phyloP scores from a whole-genome alignment of 1,140 invertebrate genomes.

The Temnothorax curvispinosus region DNA sequence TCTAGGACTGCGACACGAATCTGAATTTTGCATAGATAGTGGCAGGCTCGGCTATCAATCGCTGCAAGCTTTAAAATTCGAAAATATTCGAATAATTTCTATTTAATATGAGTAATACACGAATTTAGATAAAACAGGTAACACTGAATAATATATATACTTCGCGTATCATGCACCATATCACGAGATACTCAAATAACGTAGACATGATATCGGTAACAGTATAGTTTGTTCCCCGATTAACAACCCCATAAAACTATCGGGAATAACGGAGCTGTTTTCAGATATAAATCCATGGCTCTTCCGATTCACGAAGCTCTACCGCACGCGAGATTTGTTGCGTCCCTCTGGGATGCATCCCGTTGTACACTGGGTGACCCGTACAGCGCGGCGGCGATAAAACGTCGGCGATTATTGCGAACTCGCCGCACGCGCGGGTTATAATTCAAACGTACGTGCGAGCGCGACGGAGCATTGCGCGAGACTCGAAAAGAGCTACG shows the following conservation, averaged over 20 bases:
- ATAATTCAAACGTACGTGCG: conserved; percentile 48
- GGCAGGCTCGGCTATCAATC: too few relatives aligned
- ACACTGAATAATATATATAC: not conserved
- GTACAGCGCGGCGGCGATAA: conserved; percentile 15
- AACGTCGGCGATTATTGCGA: conserved; percentile 41
- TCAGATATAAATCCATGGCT: conserved; percentile 12
- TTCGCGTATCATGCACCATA: not conserved
- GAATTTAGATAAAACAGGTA: not conserved
- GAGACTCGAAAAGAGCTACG: not conserved
- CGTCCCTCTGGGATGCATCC: conserved; percentile 1
- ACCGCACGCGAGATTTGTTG: conserved; percentile 1
- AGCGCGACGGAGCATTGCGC: not conserved
- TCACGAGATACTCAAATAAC: not conserved
- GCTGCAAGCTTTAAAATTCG: not conserved
- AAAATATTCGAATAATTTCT: conserved; percentile 15
- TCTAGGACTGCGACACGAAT: not conserved
- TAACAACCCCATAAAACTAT: conserved; percentile 12
- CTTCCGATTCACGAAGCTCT: not conserved
- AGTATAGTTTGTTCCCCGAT: not conserved
- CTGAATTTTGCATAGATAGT: not conserved
- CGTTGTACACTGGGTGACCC: not conserved
- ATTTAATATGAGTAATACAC: not conserved
- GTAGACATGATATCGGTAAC: not conserved
- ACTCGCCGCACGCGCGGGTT: conserved; percentile 37
- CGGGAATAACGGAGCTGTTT: conserved; percentile 8